These are phyloP conservation scores for Chloromyia formosa DNA, from an alignment of 2,888 invertebrate species.

Conservation along the genomic window DNA sequence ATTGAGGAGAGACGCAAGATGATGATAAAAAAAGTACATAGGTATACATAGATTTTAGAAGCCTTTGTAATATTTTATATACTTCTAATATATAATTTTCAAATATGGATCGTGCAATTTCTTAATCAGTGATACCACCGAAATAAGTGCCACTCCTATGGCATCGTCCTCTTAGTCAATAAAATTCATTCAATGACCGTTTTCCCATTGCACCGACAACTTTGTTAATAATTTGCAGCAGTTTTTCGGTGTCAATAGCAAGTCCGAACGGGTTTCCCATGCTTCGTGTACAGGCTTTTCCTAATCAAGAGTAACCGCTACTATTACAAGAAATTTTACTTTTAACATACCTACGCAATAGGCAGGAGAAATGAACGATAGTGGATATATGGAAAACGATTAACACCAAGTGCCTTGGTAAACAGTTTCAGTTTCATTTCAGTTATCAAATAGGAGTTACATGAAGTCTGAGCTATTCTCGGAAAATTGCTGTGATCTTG, in stretches of 20 bases:
- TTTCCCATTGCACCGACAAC: not conserved
- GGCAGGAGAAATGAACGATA: conserved; percentile 29
- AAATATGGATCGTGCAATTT: too few species aligned
- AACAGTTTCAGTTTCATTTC: conserved; percentile 40
- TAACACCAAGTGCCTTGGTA: not conserved
- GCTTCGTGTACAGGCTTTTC: conserved; percentile 21
- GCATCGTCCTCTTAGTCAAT: not conserved
- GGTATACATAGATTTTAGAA: too few species aligned
- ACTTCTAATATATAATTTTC: too few species aligned
- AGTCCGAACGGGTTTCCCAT: conserved; percentile 21
- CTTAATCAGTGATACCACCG: too few species aligned
- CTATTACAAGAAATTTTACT: conserved; percentile 40
- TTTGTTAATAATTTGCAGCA: not conserved
- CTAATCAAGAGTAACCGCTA: conserved; percentile 19
- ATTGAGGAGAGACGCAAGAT: too few species aligned
- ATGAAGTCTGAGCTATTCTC: conserved; percentile 12
- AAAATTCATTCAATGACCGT: not conserved
- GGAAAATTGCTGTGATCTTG: conserved; percentile 13
- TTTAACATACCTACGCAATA: conserved; percentile 13
- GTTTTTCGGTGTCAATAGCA: conserved; percentile 32
- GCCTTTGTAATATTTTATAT: too few species aligned
- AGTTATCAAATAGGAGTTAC: conserved; percentile 36
- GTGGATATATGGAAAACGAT: conserved; percentile 22
- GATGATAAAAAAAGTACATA: too few species aligned
- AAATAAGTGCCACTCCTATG: not conserved